Evolutionary conservation across 2,797 vertebrate species (phyloP), one percentile per base, ranked within the genome.

Genomic region (Paratrypauchen microcephalus): DNA sequence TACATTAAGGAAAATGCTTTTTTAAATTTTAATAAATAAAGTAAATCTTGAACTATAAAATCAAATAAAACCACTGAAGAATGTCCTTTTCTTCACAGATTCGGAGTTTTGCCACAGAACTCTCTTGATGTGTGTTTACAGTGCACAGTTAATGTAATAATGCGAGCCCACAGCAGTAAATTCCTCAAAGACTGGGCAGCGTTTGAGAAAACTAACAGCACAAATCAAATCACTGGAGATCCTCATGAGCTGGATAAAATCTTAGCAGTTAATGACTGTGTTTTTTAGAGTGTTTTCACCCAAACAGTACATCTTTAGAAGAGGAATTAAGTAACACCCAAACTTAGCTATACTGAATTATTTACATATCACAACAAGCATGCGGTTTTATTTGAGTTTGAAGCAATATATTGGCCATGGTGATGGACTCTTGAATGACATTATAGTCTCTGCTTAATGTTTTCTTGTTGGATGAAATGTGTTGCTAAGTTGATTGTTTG

Each of bases 281-380:
- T 87, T 85, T 32, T 62, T 87, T 87, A 76, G 88, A 78, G 9
- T 0, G 1, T 32, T 72, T 81, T 89, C 67, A 55, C 72, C 81
- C 83, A 90, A 90, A 92, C 77, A 88, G 13, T 2, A 41, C 41
- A 16, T 45, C 41, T 45, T 45, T 45, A 45, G 13, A 80, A 68
- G 70, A 76, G 74, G 80, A 87, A 85, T 88, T 85, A 83, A 87
- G 80, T 80, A 82, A 84, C 77, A 81, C 82, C 76, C 72, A 83
- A 83, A 89, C 82, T 67, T 86, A 75, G 68, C 69, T 64, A 55
- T 66, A 78, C 75, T 84, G 81, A 92, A 92, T 93, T 91, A 91
- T 94, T 94, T 93, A 92, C 88, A 92, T 92, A 92, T 81, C 78
- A 8, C 67, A 75, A 77, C 41, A 79, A 82, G 73, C 72, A 85